Percentiles rank a stretch among this genome's conserved stretches.
These are phyloP conservation scores for Gila orcuttii DNA, from an alignment of 2,113 vertebrate genomes.

Conservation along the genomic window DNA sequence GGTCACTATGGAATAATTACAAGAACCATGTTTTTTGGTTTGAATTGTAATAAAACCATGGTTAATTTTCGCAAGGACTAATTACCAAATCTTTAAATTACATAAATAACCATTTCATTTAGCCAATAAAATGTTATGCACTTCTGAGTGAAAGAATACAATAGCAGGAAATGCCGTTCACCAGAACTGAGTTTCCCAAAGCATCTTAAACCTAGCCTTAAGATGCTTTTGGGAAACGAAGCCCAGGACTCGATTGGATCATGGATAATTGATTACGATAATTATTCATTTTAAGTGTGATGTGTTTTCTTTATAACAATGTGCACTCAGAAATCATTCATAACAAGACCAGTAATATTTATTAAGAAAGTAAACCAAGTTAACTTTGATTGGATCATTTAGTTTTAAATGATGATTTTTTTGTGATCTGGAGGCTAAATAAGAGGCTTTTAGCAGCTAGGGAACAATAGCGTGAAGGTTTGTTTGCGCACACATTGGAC, in stretches of 20 bases:
- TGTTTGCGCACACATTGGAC: slow-evolving; percentile 24
- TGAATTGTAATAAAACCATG: too few relatives aligned
- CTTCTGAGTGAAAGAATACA: not conserved
- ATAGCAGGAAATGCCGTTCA: not conserved
- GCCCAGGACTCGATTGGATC: not conserved
- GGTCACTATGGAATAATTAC: too few relatives aligned
- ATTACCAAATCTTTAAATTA: not conserved
- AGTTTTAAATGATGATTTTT: not conserved
- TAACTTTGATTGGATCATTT: not conserved
- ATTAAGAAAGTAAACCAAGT: slow-evolving; percentile 13
- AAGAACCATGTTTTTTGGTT: too few relatives aligned
- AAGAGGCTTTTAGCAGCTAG: slow-evolving; percentile 18
- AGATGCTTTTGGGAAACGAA: not conserved
- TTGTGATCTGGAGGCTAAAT: not conserved
- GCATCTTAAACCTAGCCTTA: not conserved
- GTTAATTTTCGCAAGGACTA: not conserved
- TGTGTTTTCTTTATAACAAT: not conserved
- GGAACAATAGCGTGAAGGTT: not conserved
- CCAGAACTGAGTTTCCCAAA: not conserved
- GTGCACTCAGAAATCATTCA: not conserved
- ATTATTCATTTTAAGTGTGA: not conserved
- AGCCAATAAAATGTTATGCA: too few relatives aligned
- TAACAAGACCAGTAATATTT: not conserved
- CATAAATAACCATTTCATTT: not conserved
- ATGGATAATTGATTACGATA: not conserved